These are phyloP conservation scores for Nomada ruficornis DNA, from an alignment of 2,888 invertebrate genomes.

Conservation along the genomic window DNA sequence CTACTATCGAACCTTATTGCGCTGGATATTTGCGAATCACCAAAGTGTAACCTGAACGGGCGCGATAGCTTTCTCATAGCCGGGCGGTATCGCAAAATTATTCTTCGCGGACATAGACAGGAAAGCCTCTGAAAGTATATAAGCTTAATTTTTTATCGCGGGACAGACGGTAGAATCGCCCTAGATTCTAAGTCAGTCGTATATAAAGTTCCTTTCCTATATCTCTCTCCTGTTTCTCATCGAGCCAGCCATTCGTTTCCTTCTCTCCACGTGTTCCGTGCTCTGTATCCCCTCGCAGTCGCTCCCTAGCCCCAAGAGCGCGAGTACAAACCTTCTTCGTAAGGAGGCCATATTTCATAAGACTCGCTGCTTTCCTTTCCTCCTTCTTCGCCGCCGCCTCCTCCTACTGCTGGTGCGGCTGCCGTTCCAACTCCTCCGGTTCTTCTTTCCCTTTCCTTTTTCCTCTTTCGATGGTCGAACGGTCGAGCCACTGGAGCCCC, in stretches of 20 bases:
- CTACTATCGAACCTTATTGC: conserved; percentile 34
- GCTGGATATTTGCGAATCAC: conserved; percentile 21
- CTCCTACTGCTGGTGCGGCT: conserved; percentile 36
- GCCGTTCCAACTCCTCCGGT: conserved; percentile 52
- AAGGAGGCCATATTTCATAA: conserved; percentile 84
- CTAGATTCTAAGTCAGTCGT: conserved; percentile 25
- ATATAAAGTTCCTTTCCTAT: conserved; percentile 44
- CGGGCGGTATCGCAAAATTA: too few relatives aligned
- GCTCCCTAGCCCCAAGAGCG: conserved; percentile 59
- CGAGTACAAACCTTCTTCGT: conserved; percentile 75
- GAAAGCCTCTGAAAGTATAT: background rate
- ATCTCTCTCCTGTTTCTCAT: conserved; percentile 31
- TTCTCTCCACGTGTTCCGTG: conserved; percentile 43
- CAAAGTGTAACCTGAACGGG: background rate
- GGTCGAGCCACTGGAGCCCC: conserved; percentile 67
- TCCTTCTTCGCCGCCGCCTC: conserved; percentile 50
- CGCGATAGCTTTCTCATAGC: background rate
- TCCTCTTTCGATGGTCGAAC: conserved; percentile 68
- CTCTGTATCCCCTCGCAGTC: conserved; percentile 32
- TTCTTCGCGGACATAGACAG: background rate
- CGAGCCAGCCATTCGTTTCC: conserved; percentile 48
- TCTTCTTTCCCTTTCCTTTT: conserved; percentile 66
- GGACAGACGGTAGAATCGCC: conserved; percentile 20
- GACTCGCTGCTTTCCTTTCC: conserved; percentile 75
- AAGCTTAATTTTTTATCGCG: too few relatives aligned